A percentile compares a stretch with the other conserved stretches of the same genome.
These are phyloP conservation scores for Plagodis pulveraria DNA, from an alignment of 2,888 invertebrate genomes.

Conservation along the genomic window DNA sequence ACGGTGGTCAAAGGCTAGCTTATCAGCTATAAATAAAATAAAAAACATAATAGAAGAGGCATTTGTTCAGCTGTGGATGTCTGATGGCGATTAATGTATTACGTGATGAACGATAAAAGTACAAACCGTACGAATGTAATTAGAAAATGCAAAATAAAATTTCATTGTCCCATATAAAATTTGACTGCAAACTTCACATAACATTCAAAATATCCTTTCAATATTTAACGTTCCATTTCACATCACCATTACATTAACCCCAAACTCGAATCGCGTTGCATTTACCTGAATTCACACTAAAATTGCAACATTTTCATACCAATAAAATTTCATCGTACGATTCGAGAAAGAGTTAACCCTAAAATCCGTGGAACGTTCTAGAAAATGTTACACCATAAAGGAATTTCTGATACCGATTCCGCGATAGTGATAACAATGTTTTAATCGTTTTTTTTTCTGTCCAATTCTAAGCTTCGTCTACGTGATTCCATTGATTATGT, in stretches of 20 bases:
- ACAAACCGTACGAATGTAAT: no score
- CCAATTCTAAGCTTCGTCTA: neutral
- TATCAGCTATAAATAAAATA: no score
- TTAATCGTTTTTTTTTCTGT: neutral
- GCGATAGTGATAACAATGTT: neutral
- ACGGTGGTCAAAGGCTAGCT: no score
- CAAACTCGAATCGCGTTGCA: constrained; percentile 13
- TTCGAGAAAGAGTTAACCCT: constrained; percentile 32
- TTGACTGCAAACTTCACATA: neutral
- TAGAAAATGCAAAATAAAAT: no score
- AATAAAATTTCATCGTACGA: constrained; percentile 35
- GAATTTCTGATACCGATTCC: constrained; percentile 22
- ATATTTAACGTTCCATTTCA: constrained; percentile 1
- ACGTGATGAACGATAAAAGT: no score
- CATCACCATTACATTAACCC: constrained; percentile 4
- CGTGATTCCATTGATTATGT: no score
- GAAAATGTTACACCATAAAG: constrained; percentile 34
- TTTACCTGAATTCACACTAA: constrained; percentile 32
- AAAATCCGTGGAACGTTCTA: constrained; percentile 27
- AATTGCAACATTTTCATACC: constrained; percentile 34
- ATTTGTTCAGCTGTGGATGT: no score
- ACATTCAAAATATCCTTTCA: neutral
- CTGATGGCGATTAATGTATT: no score
- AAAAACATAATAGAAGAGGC: no score
- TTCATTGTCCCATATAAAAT: neutral